These are phyloP conservation scores for Potamarius usumacintae DNA, from an alignment of 2,113 vertebrate species.

Conservation along the genomic window DNA sequence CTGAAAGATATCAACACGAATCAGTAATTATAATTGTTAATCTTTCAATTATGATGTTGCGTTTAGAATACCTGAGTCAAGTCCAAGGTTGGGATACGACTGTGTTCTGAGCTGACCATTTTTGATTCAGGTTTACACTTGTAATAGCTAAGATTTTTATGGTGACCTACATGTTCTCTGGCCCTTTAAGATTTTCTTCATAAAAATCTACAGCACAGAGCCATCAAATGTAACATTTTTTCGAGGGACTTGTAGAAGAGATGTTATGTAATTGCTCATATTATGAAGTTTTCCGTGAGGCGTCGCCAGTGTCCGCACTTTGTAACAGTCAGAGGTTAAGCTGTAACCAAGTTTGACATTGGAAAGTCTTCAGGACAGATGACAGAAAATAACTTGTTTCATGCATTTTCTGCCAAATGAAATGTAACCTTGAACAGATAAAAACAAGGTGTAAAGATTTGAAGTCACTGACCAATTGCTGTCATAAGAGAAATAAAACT, in stretches of 20 bases:
- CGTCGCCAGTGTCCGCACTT: background rate
- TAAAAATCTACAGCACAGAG: background rate
- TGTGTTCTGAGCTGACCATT: background rate
- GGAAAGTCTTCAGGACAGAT: background rate
- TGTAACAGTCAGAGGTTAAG: background rate
- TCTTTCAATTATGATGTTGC: background rate
- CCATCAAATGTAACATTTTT: background rate
- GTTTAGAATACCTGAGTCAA: background rate
- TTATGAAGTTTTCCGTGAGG: background rate
- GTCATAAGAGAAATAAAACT: background rate
- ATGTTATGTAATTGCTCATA: background rate
- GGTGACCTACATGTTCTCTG: background rate
- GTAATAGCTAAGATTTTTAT: background rate
- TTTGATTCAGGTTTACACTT: too few species aligned
- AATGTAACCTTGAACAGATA: background rate
- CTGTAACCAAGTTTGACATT: background rate
- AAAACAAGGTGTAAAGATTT: background rate
- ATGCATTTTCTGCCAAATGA: background rate
- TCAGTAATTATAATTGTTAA: background rate
- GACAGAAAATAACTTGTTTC: background rate
- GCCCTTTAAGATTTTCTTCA: background rate
- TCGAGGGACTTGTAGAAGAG: background rate
- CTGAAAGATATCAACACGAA: background rate
- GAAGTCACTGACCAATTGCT: background rate
- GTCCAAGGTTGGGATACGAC: background rate